A percentile compares a stretch with the other conserved stretches of the same genome.
phyloP scores from a whole-genome alignment of 2,113 vertebrate genomes.

The Aldabrachelys gigantea region DNA sequence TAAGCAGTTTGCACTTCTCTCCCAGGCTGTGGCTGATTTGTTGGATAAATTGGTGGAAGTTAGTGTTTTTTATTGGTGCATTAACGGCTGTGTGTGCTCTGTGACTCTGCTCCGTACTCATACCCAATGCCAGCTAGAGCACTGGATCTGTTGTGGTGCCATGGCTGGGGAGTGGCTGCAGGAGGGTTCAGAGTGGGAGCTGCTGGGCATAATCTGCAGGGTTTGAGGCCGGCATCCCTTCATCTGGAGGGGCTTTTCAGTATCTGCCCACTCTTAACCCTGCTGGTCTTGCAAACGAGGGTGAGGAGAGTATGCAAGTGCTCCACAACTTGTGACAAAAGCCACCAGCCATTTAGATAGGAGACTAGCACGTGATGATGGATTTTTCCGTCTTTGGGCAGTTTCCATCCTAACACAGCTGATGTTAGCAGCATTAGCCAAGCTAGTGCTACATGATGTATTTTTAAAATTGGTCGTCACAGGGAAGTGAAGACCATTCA shows the following conservation, averaged over 20 bases:
- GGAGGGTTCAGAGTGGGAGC: not conserved
- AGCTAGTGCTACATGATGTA: slow-evolving; percentile 20
- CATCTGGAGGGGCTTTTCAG: not conserved
- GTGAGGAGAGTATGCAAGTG: not conserved
- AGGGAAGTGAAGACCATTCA: slow-evolving; percentile 45
- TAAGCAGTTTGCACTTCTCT: not conserved
- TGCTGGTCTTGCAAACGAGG: too few relatives aligned
- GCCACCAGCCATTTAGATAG: not conserved
- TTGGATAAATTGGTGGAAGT: not conserved
- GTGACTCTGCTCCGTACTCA: not conserved
- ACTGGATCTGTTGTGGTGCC: not conserved
- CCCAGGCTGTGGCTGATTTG: not conserved
- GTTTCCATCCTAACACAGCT: not conserved
- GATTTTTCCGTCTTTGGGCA: not conserved
- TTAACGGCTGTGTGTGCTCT: not conserved
- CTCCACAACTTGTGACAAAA: not conserved
- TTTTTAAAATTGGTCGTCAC: slow-evolving; percentile 47
- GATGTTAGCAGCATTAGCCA: not conserved
- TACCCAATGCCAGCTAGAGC: not conserved
- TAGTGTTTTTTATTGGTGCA: not conserved
- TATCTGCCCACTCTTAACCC: too few relatives aligned
- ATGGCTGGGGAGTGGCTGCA: not conserved
- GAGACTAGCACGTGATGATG: not conserved
- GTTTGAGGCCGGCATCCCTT: not conserved
- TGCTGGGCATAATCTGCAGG: not conserved